Base-by-base conservation (phyloP, 2,113 vertebrate species). In the Nymphicus hollandicus region DNA sequence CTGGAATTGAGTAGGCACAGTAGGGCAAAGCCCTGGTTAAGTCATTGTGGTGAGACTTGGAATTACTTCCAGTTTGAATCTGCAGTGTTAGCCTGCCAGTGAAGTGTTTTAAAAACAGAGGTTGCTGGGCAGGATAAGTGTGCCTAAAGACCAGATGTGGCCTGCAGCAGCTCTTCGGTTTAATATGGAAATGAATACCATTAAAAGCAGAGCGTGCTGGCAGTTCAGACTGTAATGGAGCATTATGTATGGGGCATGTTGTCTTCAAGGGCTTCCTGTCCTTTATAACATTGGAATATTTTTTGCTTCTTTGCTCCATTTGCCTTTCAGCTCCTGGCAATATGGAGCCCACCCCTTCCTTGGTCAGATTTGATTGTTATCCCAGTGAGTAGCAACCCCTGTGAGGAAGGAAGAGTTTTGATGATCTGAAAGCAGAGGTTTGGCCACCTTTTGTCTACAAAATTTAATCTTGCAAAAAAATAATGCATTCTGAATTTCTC, bases 51-150 rank as follows among this genome's bases (percentile, higher is more conserved):
- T 49, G 11, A 7, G 53, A 39, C 56, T 71, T 86, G 55, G 74
- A 85, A 44, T 95, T 73, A 28, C 46, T 87, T 95, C 77, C 44
- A 82, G 52, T 95, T 85, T 82, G 77, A 89, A 56, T 87, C 33
- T 52, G 24, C 89, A 95, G 74, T 49, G 53, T 65, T 76, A 77
- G 37, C n/a, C 9, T 91, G 64, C 74, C 74, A 86, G 1, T 47
- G 16, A 77, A 86, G 43, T 39, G 60, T 86, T 88, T 86, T 68
- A 66, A 86, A 93, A 94, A 46, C 64, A 27, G 53, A 70, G 22
- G 55, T 90, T 88, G 76, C 71, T 84, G 76, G 28, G 49, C 46
- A 66, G 71, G 85, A 11, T 71, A 73, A 63, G 37, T 43, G 58
- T 82, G n/a, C 81, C 47, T 89, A 66, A 79, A 91, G 53, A 80